These are phyloP conservation scores for Macrophya alboannulata DNA, from an alignment of 2,888 invertebrate genomes.

Conservation along the genomic window DNA sequence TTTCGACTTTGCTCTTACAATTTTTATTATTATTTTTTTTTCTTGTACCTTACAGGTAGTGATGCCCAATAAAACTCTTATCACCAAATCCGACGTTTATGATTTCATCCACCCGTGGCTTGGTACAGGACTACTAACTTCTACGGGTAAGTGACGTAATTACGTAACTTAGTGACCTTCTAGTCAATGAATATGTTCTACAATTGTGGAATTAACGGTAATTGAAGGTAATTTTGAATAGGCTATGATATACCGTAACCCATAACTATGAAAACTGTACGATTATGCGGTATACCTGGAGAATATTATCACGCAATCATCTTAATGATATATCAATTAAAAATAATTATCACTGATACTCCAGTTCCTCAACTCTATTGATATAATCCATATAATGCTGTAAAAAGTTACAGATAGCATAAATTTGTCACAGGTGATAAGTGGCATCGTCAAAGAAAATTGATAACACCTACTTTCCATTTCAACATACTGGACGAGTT, in stretches of 20 bases:
- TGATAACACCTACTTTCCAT: slow-evolving; percentile 82
- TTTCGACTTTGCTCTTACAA: background rate
- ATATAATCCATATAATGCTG: background rate
- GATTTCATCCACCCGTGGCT: slow-evolving; percentile 80
- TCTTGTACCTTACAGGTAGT: slow-evolving; percentile 70
- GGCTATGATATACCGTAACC: background rate
- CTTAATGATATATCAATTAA: no score
- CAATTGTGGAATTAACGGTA: background rate
- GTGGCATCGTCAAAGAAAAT: slow-evolving; percentile 81
- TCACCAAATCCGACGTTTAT: slow-evolving; percentile 80
- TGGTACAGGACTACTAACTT: slow-evolving; percentile 80
- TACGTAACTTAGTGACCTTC: no score
- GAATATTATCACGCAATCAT: no score
- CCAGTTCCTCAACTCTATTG: no score
- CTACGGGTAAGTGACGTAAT: slow-evolving; percentile 73
- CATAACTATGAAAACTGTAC: no score
- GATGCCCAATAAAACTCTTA: slow-evolving; percentile 78
- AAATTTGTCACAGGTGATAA: slow-evolving; percentile 74
- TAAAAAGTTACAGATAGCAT: background rate
- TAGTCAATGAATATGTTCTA: background rate
- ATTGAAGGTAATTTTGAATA: background rate
- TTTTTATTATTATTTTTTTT: background rate
- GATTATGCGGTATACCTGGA: no score
- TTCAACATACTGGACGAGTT: slow-evolving; percentile 81
- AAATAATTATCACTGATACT: no score